Percentiles rank a stretch among this genome's conserved stretches.
Conservation (phyloP, 2,888 invertebrate genomes). For the Drosophila kanekoi region DNA sequence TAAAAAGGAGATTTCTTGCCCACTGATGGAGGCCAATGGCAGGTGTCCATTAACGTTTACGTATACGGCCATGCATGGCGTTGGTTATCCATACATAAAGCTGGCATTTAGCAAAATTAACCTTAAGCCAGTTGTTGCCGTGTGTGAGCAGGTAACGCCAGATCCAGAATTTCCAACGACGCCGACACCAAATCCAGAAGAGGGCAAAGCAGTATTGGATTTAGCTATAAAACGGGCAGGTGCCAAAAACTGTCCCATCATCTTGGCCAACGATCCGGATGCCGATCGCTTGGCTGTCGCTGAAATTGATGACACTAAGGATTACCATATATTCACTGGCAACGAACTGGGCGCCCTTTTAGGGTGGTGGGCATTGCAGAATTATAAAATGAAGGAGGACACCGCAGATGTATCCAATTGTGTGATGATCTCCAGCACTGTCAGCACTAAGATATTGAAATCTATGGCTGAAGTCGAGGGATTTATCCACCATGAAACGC, state of each 20-base stretch:
- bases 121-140: slow-evolving; percentile 86
- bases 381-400: slow-evolving; percentile 85
- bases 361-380: slow-evolving; percentile 96
- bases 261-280: slow-evolving; percentile 99
- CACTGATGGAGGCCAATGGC: slow-evolving; percentile 86
- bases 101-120: slow-evolving; percentile 91
- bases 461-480: slow-evolving; percentile 93
- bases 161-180: slow-evolving; percentile 99
- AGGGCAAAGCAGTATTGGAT: slow-evolving; percentile 92
- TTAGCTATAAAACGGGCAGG: slow-evolving; percentile 92
- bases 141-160: slow-evolving; percentile 91
- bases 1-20: slow-evolving; percentile 86
- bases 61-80: slow-evolving; percentile 99
- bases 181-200: slow-evolving; percentile 98
- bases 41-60: slow-evolving; percentile 88
- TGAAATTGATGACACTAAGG: slow-evolving; percentile 88
- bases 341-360: slow-evolving; percentile 97
- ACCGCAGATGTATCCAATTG: slow-evolving; percentile 87
- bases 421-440: slow-evolving; percentile 96
- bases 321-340: slow-evolving; percentile 89
- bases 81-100: slow-evolving; percentile 92
- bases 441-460: slow-evolving; percentile 96
- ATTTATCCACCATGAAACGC: slow-evolving; percentile 92
- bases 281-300: slow-evolving; percentile 98
- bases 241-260: slow-evolving; percentile 88